Conservation (phyloP, 1,140 invertebrate species). For the Brachionus manjavacas region DNA sequence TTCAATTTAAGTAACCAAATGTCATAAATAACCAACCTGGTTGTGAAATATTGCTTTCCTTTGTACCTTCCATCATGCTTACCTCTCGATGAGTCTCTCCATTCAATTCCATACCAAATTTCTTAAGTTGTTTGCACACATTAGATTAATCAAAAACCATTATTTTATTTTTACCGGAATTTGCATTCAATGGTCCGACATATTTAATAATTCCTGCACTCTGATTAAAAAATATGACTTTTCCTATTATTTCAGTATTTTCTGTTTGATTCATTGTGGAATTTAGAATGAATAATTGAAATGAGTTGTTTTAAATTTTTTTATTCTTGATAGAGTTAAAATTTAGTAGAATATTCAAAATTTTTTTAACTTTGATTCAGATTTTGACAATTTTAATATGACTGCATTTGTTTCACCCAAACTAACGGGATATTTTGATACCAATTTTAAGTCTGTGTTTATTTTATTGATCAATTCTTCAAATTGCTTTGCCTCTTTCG, state of each 20-base stretch:
- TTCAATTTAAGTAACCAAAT: background rate
- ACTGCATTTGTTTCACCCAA: constrained; percentile 21
- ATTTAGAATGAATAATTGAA: background rate
- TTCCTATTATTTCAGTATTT: background rate
- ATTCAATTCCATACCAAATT: constrained; percentile 82
- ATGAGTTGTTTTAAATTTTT: background rate
- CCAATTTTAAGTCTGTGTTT: background rate
- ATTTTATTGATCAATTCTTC: background rate
- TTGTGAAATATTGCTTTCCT: constrained; percentile 73
- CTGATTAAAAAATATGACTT: background rate
- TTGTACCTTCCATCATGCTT: constrained; percentile 83
- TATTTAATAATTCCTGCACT: background rate
- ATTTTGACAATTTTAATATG: background rate
- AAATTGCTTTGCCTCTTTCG: background rate
- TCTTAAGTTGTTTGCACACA: constrained; percentile 47
- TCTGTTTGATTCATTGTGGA: background rate
- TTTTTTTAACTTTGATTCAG: constrained; percentile 1
- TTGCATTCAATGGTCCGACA: constrained; percentile 5
- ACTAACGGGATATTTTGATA: background rate
- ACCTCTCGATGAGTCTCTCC: constrained; percentile 78
- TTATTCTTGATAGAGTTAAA: background rate
- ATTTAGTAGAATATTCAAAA: background rate
- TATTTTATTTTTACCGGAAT: background rate
- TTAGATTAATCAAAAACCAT: too few species aligned
- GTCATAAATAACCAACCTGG: constrained; percentile 61